These are phyloP conservation scores for Automeris io DNA, from an alignment of 2,888 invertebrate species.

Conservation along the genomic window DNA sequence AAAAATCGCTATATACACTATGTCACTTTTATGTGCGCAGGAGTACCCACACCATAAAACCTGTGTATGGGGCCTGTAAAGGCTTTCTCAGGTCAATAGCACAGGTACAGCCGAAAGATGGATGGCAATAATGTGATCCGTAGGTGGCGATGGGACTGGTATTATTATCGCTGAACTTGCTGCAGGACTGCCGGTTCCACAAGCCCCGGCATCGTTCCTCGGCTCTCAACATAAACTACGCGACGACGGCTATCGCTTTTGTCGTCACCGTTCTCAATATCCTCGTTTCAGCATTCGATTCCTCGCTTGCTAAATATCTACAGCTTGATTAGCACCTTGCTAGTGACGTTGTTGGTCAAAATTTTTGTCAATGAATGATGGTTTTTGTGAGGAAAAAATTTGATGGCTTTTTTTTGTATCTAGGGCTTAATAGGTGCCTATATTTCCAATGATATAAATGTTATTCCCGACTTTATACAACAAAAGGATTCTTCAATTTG, in stretches of 20 bases:
- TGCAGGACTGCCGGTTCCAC: conserved; percentile 87
- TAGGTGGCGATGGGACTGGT: conserved; percentile 86
- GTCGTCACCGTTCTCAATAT: conserved; percentile 85
- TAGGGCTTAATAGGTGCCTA: too few species aligned
- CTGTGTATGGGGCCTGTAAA: neutral
- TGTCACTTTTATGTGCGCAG: too few species aligned
- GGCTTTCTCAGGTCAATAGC: neutral
- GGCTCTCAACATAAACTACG: conserved; percentile 83
- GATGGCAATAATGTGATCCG: neutral
- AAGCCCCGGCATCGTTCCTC: conserved; percentile 81
- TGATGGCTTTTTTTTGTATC: too few species aligned
- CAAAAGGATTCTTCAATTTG: too few species aligned
- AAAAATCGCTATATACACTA: too few species aligned
- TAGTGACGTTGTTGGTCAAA: too few species aligned
- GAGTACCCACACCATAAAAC: too few species aligned
- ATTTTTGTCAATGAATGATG: too few species aligned
- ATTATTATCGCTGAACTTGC: conserved; percentile 83
- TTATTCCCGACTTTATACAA: too few species aligned
- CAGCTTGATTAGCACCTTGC: conserved; percentile 41
- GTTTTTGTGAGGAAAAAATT: too few species aligned
- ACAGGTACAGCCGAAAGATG: neutral
- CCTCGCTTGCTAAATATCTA: conserved; percentile 77
- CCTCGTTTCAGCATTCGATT: conserved; percentile 87
- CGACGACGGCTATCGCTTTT: conserved; percentile 83
- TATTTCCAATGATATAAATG: too few species aligned